These are phyloP conservation scores for Lates japonicus DNA, from an alignment of 2,797 vertebrate species.

Conservation along the genomic window DNA sequence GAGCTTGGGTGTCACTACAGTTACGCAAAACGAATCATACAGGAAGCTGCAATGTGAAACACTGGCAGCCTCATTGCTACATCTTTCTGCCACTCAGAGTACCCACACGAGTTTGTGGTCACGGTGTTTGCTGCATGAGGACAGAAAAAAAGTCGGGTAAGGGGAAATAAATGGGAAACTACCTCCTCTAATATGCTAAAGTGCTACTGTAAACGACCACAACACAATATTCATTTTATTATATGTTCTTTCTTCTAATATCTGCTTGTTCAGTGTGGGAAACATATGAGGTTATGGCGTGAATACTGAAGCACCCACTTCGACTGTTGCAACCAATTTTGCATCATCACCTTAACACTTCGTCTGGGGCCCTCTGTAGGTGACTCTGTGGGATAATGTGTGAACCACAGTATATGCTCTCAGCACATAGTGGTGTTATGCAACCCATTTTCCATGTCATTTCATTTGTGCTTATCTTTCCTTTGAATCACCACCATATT, in stretches of 20 bases:
- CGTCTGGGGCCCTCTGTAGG: too few relatives aligned
- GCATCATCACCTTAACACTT: not conserved
- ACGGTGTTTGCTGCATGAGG: conserved; percentile 36
- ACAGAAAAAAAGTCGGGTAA: conserved; percentile 1
- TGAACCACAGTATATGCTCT: too few relatives aligned
- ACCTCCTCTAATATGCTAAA: not conserved
- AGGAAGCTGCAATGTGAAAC: conserved; percentile 48
- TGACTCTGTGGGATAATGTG: not conserved
- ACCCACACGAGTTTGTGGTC: conserved; percentile 40
- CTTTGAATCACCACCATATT: too few relatives aligned
- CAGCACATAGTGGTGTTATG: too few relatives aligned
- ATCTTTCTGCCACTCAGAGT: conserved; percentile 56
- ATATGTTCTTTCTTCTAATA: too few relatives aligned
- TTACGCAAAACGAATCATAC: conserved; percentile 64
- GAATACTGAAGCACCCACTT: not conserved
- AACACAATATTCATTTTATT: not conserved
- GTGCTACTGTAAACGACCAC: not conserved
- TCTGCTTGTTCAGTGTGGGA: not conserved
- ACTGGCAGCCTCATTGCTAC: conserved; percentile 13
- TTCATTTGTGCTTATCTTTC: too few relatives aligned
- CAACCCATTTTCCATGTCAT: too few relatives aligned
- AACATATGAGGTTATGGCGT: not conserved
- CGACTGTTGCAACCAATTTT: not conserved
- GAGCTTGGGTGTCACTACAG: not conserved
- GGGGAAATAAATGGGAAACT: not conserved